Percentiles rank a stretch among this genome's conserved stretches.
These are phyloP conservation scores for Synergus umbraculus DNA, from an alignment of 2,888 invertebrate species.

Conservation along the genomic window DNA sequence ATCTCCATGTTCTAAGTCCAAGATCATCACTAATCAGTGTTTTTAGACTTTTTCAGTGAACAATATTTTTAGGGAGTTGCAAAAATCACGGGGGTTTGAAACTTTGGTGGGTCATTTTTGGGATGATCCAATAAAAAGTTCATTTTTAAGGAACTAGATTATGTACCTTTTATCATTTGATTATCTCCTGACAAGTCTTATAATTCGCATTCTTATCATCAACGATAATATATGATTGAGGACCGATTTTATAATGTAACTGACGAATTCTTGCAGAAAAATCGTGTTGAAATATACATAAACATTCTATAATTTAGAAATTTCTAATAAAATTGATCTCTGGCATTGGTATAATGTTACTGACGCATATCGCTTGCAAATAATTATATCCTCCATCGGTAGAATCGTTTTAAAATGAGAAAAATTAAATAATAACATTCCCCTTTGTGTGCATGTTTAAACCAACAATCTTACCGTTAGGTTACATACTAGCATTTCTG, in stretches of 20 bases:
- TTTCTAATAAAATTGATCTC: background rate
- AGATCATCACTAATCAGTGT: no score
- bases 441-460: background rate
- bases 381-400: constrained; percentile 1
- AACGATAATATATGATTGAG: background rate
- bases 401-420: background rate
- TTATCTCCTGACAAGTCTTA: background rate
- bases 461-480: background rate
- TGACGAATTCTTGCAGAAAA: background rate
- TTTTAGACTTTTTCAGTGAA: no score
- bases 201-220: background rate
- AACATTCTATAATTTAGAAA: background rate
- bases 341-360: background rate
- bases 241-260: no score
- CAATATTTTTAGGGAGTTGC: no score
- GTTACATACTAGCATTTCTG: background rate
- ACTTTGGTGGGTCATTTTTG: no score
- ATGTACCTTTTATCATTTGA: background rate
- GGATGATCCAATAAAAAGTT: background rate
- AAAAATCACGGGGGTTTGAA: no score
- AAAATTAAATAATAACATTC: background rate
- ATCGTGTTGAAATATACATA: background rate
- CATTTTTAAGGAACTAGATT: background rate
- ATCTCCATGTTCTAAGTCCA: background rate
- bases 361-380: background rate